Conservation (phyloP, 2,797 vertebrate species). For the Podarcis siculus region DNA sequence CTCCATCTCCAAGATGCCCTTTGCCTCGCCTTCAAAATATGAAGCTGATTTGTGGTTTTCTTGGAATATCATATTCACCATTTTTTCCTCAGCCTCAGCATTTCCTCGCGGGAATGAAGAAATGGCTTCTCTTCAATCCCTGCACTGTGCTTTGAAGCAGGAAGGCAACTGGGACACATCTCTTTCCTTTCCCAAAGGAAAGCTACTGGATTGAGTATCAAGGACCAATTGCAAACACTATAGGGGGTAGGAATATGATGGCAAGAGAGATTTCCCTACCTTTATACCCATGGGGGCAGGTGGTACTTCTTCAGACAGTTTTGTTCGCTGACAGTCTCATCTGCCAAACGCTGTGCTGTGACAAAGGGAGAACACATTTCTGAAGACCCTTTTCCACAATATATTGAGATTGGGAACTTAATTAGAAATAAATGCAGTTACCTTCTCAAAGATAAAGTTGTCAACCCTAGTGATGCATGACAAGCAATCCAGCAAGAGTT, state of each 20-base stretch:
- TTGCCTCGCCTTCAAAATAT: background rate
- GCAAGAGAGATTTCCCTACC: background rate
- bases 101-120: background rate
- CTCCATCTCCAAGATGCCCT: background rate
- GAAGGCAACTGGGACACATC: background rate
- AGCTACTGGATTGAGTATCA: background rate
- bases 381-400: background rate
- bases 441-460: background rate
- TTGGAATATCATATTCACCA: background rate
- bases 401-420: background rate
- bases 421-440: background rate
- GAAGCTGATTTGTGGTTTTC: background rate
- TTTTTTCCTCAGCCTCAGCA: too few species aligned
- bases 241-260: background rate
- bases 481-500: background rate
- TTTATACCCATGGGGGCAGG: background rate
- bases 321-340: background rate
- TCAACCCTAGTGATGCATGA: background rate
- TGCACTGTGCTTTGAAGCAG: background rate
- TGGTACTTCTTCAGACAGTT: background rate
- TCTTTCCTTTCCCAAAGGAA: background rate
- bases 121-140: background rate
- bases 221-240: background rate
- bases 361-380: background rate
- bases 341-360: background rate